Evolutionary conservation across 2,113 vertebrate species (phyloP).

Genomic region (Ctenodactylus gundi): DNA sequence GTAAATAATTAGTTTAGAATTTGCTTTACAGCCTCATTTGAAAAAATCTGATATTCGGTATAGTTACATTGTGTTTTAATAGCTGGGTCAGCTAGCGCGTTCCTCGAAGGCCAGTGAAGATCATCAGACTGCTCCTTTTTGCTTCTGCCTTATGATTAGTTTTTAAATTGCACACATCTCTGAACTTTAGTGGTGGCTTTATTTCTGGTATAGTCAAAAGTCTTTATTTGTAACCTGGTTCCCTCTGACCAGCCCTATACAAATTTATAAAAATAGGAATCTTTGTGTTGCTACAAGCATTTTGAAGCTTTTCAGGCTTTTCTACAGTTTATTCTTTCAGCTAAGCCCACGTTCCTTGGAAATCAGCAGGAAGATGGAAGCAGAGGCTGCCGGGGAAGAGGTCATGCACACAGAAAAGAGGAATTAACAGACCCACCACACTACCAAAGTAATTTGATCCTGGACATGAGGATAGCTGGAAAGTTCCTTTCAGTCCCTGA

Average conservation of each 20-base stretch:
- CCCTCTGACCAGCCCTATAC: not conserved
- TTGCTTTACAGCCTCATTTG: not conserved
- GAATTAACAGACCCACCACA: too few species aligned
- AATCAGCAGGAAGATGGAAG: not conserved
- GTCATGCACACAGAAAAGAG: not conserved
- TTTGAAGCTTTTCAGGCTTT: not conserved
- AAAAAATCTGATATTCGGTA: not conserved
- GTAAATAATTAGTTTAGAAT: conserved; percentile 1
- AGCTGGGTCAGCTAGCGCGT: not conserved
- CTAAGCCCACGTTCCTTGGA: not conserved
- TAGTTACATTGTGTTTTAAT: not conserved
- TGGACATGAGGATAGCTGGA: not conserved
- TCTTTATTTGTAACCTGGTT: not conserved
- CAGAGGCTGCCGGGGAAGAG: not conserved
- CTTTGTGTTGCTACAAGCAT: conserved; percentile 5
- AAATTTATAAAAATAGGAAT: not conserved
- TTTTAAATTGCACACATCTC: not conserved
- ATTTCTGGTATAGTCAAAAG: not conserved
- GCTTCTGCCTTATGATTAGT: too few species aligned
- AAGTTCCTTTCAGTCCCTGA: not conserved
- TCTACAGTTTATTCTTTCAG: not conserved
- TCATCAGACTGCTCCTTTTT: not conserved
- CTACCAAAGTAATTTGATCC: too few species aligned
- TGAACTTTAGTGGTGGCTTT: not conserved
- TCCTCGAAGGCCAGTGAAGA: not conserved